These are phyloP conservation scores for Drosophila kanapiae DNA, from an alignment of 1,140 invertebrate genomes.

Conservation along the genomic window DNA sequence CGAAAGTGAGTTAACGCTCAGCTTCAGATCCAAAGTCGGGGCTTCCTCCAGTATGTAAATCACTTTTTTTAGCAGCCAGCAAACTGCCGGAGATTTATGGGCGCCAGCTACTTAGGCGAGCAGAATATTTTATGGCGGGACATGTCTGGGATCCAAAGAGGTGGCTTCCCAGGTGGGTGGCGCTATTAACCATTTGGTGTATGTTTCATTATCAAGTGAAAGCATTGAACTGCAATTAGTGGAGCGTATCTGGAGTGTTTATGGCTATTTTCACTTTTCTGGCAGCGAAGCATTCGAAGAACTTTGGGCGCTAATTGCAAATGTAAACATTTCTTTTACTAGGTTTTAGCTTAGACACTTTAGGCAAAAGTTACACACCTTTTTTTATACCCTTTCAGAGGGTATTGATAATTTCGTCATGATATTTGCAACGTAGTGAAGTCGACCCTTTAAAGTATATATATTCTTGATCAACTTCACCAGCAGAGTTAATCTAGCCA, in stretches of 20 bases:
- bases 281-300: conserved; percentile 16
- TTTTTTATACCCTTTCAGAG: no score
- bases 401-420: no score
- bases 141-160: conserved; percentile 45
- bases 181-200: not conserved
- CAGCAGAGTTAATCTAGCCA: no score
- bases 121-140: conserved; percentile 44
- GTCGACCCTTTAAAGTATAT: no score
- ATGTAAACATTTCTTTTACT: not conserved
- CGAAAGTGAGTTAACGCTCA: conserved; percentile 39
- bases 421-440: no score
- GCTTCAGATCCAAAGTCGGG: conserved; percentile 30
- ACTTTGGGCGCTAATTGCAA: not conserved
- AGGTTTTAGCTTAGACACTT: not conserved
- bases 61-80: conserved; percentile 35
- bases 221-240: conserved; percentile 48
- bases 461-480: no score
- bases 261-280: conserved; percentile 32
- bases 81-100: conserved; percentile 47
- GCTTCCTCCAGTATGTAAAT: conserved; percentile 50
- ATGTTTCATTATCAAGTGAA: conserved; percentile 8
- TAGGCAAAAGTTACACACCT: no score
- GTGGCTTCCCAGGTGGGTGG: conserved; percentile 34
- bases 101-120: conserved; percentile 46
- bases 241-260: conserved; percentile 1